Base-by-base conservation (phyloP, 37 sponge, comb jelly and placozoan species). In the Chondrosia reniformis region DNA sequence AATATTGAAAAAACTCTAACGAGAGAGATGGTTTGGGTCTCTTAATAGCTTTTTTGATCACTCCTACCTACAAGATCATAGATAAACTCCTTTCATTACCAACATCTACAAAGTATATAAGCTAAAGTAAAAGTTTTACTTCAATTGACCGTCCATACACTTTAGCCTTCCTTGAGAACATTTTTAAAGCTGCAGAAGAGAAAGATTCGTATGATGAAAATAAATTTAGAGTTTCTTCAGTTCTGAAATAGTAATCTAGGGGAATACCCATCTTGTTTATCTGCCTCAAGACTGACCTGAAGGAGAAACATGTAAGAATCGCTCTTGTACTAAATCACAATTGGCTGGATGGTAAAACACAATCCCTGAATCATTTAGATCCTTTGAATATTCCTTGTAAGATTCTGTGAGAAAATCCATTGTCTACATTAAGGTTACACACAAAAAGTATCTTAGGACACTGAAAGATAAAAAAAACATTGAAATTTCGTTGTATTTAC, bases 1-100 rank as follows among this genome's bases (percentile, higher is more conserved):
- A 89, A 64, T 89, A 86, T 46, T 86, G 81, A 41, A 87, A 85
- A 86, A 86, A 93, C 33, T 93, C 91, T 13, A 30, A 21, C 3
- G 87, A 86, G 42, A 93, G 74, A 28, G 39, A 61, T 25, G 88
- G 87, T 13, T 76, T 76, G 8, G 72, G 44, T 43, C 44, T 40
- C 40, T 43, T 25, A 25, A 44, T 25, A 3, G 72, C 9, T 2
- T 9, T 40, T 44, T 5, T 59, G 9, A 25, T 30, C n/a, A 59
- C 61, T 49, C 15, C 52, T 49, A 10, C 15, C 15, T 49, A 49
- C 52, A 49, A 49, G 15, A 19, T 15, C 15, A 15, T 49, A 49
- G 15, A 10, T 15, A 49, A 10, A 49, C 52, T 15, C 52, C 10
- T 10, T 49, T 19, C 52, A 19, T 15, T 19, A 15, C 52, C 52